Base-by-base conservation (phyloP, 1,140 invertebrate species). In the Hyposmocoma kahamanoa region DNA sequence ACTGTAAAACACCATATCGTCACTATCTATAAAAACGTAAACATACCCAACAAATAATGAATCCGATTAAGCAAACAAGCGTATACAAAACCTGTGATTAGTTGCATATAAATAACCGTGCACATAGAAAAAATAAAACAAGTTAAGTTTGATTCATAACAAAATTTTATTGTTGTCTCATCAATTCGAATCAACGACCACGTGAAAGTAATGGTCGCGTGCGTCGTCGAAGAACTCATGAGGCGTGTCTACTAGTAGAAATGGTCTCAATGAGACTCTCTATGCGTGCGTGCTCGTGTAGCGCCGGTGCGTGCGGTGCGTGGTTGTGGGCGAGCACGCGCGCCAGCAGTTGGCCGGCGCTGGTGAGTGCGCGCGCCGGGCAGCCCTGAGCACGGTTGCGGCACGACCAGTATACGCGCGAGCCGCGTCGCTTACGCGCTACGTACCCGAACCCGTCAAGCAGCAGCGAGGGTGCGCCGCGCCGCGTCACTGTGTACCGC, bases 211-310 rank as follows among this genome's bases (percentile, higher is more conserved):
- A n/a, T n/a, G 10, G 13, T 17, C 32, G n/a, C 24, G 32, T 43
- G 55, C 56, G 10, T 53, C 60, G 17, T 6, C 24, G 24, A 5
- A 26, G 24, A 5, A 26, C 24, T 5, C 24, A 26, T 5, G 13
- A 36, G 13, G 32, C 32, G 15, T 17, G 13, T 36, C 32, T 15
- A 6, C 32, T 3, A 15, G 49, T 42, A 0, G 67, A 44, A 22
- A 84, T 64, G 19, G 72, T 71, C 58, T 85, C 82, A 15, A 85
- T 84, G 2, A 84, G 71, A 43, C 69, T 79, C 45, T 85, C 82
- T 19, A 85, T 76, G 17, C 65, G 66, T 10, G 58, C 56, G 17
- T 76, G 70, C 34, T 65, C 53, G 11, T 69, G 51, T 2, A 61
- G 17, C 5, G 45, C 39, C 5, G 67, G 65, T 10, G 63, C 53